phyloP scores from a whole-genome alignment of 2,888 invertebrate genomes.

The Dryobota labecula region DNA sequence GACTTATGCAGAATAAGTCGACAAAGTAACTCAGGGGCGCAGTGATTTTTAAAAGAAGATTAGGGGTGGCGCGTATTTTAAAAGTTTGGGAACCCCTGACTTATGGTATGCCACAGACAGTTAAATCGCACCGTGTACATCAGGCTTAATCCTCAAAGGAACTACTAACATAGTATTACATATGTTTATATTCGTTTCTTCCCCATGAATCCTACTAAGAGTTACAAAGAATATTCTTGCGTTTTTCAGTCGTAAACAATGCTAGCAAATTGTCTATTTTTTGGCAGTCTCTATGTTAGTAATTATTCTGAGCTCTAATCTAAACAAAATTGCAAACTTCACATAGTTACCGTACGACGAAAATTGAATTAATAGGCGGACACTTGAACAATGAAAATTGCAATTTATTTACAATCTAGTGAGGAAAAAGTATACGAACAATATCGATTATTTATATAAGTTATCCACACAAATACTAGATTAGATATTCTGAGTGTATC shows the following conservation, averaged over 20 bases:
- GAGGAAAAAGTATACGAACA: slow-evolving; percentile 24
- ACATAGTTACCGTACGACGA: slow-evolving; percentile 37
- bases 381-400: slow-evolving; percentile 36
- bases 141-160: background rate
- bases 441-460: slow-evolving; percentile 22
- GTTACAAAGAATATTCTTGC: background rate
- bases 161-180: slow-evolving; percentile 19
- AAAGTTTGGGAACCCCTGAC: no score
- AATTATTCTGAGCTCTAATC: slow-evolving; percentile 3
- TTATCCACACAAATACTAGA: slow-evolving; percentile 40
- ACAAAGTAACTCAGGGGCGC: no score
- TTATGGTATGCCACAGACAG: background rate
- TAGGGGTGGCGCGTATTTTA: no score
- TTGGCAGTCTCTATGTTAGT: background rate
- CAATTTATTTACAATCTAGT: slow-evolving; percentile 39
- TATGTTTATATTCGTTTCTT: background rate
- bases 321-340: slow-evolving; percentile 21
- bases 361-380: slow-evolving; percentile 53
- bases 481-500: slow-evolving; percentile 44
- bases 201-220: background rate
- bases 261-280: background rate
- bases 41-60: no score
- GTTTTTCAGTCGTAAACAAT: background rate
- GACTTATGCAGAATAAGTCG: no score
- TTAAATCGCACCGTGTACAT: background rate